Evolutionary conservation across 2,113 vertebrate genomes (phyloP).

Genomic region (Semnornis frantzii): DNA sequence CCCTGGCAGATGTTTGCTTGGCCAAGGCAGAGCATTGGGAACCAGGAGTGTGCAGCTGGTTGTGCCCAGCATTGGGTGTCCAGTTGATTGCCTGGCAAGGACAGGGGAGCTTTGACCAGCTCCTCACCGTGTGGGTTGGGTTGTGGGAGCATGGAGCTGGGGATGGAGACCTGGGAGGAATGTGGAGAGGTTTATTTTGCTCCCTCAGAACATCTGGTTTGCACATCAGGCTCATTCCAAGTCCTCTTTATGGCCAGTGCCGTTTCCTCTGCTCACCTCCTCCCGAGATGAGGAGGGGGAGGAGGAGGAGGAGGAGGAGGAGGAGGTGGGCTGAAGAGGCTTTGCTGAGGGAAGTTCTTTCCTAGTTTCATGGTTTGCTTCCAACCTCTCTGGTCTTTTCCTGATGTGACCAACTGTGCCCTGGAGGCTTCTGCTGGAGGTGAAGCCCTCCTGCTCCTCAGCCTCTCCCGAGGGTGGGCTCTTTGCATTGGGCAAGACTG

Average conservation of each 20-base stretch:
- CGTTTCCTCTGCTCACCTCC: slow-evolving; percentile 71
- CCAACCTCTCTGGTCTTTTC: not conserved
- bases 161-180: not conserved
- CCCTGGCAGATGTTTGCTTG: not conserved
- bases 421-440: not conserved
- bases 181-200: not conserved
- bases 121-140: not conserved
- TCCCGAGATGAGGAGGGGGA: not conserved
- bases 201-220: slow-evolving; percentile 78
- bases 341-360: not conserved
- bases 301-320: slow-evolving; percentile 16
- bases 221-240: slow-evolving; percentile 75
- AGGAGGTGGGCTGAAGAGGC: not conserved
- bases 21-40: fast-evolving
- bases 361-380: not conserved
- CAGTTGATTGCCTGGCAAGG: fast-evolving
- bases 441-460: not conserved
- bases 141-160: not conserved
- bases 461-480: fast-evolving
- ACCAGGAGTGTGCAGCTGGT: not conserved
- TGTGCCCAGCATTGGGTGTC: not conserved
- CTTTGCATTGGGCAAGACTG: not conserved
- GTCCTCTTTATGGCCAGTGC: slow-evolving; percentile 73
- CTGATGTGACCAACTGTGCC: fast-evolving
- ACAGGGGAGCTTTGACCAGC: not conserved